These are phyloP conservation scores for Geodia barretti DNA, from an alignment of 37 sponge, comb jelly and placozoan species.

Conservation along the genomic window DNA sequence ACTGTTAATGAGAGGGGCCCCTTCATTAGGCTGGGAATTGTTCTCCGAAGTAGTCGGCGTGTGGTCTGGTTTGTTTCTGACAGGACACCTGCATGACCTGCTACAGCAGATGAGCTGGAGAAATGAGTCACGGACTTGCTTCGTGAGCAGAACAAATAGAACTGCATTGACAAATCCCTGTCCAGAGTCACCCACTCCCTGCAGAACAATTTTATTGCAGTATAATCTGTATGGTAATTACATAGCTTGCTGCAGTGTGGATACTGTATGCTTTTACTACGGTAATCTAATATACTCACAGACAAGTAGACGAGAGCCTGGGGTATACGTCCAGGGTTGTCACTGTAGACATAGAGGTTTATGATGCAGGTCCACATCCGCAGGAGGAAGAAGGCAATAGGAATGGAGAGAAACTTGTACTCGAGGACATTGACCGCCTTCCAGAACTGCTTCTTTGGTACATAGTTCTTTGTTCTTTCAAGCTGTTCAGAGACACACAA, in stretches of 20 bases:
- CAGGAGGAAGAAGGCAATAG: conserved; percentile 60
- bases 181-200: conserved; percentile 72
- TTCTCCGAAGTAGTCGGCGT: no score
- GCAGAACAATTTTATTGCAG: no score
- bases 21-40: no score
- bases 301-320: conserved; percentile 15
- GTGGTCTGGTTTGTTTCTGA: no score
- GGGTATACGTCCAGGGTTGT: not conserved
- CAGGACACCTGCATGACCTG: no score
- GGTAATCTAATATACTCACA: conserved; percentile 19
- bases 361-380: conserved; percentile 59
- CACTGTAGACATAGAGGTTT: not conserved
- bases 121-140: conserved; percentile 26
- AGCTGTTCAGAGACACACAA: conserved; percentile 2
- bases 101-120: not conserved
- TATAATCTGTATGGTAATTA: no score
- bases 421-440: conserved; percentile 24
- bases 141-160: conserved; percentile 44
- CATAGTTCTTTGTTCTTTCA: not conserved
- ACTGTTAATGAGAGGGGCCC: no score
- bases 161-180: conserved; percentile 57
- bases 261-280: no score
- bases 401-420: conserved; percentile 68
- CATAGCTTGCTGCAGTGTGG: not conserved
- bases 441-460: conserved; percentile 23